These are phyloP conservation scores for Crocodylus rhombifer DNA, from an alignment of 2,797 vertebrate genomes.

Conservation along the genomic window DNA sequence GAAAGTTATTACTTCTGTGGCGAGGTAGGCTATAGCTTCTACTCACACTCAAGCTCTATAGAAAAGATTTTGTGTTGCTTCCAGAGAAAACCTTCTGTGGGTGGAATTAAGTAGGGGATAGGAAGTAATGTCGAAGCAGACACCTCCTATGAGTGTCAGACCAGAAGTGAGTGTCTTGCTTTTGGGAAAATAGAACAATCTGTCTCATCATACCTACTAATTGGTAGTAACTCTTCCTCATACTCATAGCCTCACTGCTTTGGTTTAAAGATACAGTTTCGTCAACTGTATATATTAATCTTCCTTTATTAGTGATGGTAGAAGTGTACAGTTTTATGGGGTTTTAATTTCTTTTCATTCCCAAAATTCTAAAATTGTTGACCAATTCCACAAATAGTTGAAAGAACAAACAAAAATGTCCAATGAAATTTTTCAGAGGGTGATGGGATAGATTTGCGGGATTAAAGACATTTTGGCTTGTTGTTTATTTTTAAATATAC, in stretches of 20 bases:
- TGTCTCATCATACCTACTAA: background rate
- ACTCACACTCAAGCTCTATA: background rate
- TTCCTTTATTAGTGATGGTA: too few species aligned
- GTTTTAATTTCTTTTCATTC: background rate
- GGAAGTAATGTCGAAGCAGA: background rate
- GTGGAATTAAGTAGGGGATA: background rate
- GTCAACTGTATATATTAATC: background rate
- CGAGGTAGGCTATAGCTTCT: background rate
- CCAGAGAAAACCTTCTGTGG: background rate
- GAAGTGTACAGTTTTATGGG: fast-evolving
- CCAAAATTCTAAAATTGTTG: background rate
- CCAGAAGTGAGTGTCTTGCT: too few species aligned
- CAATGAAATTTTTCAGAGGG: background rate
- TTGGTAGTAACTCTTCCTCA: background rate
- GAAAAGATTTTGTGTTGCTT: background rate
- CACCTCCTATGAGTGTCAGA: too few species aligned
- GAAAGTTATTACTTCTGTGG: background rate
- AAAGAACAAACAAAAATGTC: background rate
- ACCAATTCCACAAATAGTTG: background rate
- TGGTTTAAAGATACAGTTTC: background rate
- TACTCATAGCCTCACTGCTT: background rate
- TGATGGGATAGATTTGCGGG: background rate
- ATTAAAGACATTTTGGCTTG: background rate
- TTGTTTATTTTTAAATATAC: background rate
- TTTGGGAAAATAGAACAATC: background rate